Base-by-base conservation (phyloP, 2,797 vertebrate genomes). In the Acrossocheilus wenchowensis region DNA sequence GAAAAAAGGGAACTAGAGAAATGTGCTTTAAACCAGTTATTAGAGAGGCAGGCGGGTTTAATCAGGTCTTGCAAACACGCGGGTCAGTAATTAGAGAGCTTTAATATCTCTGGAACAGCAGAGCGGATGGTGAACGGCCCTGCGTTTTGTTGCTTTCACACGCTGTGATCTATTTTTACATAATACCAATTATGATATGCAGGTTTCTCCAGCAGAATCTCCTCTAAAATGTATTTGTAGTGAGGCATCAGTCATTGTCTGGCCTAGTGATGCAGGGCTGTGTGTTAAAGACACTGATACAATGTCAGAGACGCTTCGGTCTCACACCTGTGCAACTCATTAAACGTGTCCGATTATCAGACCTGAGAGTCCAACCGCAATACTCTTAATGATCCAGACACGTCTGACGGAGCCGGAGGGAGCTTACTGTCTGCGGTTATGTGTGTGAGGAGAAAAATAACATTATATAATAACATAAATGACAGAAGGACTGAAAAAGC, bases 71-170 rank as follows among this genome's bases (percentile, higher is more conserved):
- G 10, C 73, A 34, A 43, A 52, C 26, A 75, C 12, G 1, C 12
- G 14, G 74, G 48, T 80, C 23, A 80, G 57, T 80, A 64, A 80
- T 80, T 80, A 80, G 41, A 80, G 57, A 19, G 39, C 39, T 80
- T 19, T 54, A 57, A 8, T 64, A 21, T 39, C 34, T 6, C 50
- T 78, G 50, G 9, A 57, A 78, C 52, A 78, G 75, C 71, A 48
- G 23, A 39, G 5, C 10, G 19, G 43, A 15, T 48, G 14, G 12
- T 74, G 45, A 62, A 62, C 7, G 14, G 57, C 21, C 3, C 14
- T 45, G 23, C 8, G 39, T 19, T 66, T 80, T 45, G 60, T 17
- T 64, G 14, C 52, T 17, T 43, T 64, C 39, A 62, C 57, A 79
- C 17, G 21, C 17, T 36, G 36, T 34, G 36, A 26, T 60, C 75